These are phyloP conservation scores for Crotalus helleri DNA, from an alignment of 2,113 vertebrate genomes.

Conservation along the genomic window DNA sequence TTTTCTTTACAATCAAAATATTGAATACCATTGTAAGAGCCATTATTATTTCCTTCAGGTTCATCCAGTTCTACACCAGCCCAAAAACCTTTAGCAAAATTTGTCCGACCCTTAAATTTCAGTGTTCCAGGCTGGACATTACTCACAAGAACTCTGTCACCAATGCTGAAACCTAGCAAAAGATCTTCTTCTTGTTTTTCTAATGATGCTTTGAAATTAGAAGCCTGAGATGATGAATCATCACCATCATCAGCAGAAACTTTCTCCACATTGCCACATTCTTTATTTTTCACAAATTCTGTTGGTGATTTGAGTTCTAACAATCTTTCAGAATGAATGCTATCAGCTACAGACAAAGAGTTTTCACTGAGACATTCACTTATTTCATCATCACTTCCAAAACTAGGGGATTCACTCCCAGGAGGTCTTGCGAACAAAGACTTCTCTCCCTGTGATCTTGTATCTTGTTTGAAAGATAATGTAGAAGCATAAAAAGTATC, in stretches of 20 bases:
- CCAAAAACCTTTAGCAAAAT: conserved; percentile 92
- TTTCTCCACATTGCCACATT: conserved; percentile 61
- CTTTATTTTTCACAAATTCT: conserved; percentile 64
- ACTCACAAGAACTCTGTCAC: conserved; percentile 87
- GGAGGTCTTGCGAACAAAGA: conserved; percentile 55
- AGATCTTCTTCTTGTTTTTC: conserved; percentile 57
- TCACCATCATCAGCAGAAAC: conserved; percentile 27
- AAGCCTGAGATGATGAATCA: conserved; percentile 43
- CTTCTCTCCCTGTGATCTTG: conserved; percentile 42
- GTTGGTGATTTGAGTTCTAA: conserved; percentile 72
- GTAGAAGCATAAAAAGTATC: conserved; percentile 75
- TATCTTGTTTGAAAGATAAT: conserved; percentile 57
- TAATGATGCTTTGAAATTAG: conserved; percentile 34
- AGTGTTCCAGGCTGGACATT: conserved; percentile 87
- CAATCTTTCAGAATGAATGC: conserved; percentile 66
- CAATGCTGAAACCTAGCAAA: conserved; percentile 79
- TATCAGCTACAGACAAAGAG: conserved; percentile 67
- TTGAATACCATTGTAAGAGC: conserved; percentile 80
- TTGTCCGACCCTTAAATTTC: conserved; percentile 87
- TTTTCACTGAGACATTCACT: conserved; percentile 75
- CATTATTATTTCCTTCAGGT: conserved; percentile 91
- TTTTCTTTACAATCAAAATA: conserved; percentile 86
- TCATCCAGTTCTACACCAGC: conserved; percentile 91
- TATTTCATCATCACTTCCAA: conserved; percentile 78
- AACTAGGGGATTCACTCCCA: conserved; percentile 59